Evolutionary conservation across 2,113 vertebrate species (phyloP).

Genomic region (Dinomys branickii): DNA sequence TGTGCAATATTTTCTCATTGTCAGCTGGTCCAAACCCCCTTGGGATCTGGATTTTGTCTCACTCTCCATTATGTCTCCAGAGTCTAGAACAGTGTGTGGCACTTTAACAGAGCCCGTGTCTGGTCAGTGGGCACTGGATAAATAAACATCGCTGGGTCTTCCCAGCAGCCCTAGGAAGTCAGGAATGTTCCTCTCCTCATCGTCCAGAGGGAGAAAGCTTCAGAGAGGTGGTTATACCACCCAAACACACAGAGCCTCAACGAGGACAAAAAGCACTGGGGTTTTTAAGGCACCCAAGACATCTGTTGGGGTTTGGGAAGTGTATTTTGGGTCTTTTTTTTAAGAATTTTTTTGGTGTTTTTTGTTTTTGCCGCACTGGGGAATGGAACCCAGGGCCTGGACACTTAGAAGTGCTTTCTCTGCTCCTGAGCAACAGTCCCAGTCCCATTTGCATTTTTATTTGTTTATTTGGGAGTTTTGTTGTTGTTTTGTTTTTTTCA

Average conservation of each 20-base stretch:
- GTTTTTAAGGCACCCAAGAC: neutral
- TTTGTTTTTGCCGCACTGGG: neutral
- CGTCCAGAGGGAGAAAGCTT: neutral
- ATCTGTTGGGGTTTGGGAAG: neutral
- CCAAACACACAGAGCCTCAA: neutral
- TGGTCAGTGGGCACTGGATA: neutral
- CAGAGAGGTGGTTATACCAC: neutral
- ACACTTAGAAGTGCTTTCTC: neutral
- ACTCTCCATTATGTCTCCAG: neutral
- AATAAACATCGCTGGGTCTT: neutral
- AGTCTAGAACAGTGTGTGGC: neutral
- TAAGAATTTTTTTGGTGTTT: neutral
- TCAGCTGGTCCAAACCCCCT: neutral
- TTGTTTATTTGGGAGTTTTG: neutral
- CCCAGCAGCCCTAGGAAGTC: neutral
- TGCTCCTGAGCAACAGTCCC: neutral
- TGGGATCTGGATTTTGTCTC: neutral
- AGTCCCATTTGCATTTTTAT: neutral
- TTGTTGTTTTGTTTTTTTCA: neutral
- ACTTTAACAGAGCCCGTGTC: neutral
- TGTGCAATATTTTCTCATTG: neutral
- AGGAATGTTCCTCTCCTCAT: neutral
- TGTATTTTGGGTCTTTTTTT: neutral
- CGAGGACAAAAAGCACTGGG: neutral
- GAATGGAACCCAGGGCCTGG: neutral